Percentiles rank a stretch among this genome's conserved stretches.
These are phyloP conservation scores for Cheilosia soror DNA, from an alignment of 2,888 invertebrate species.

Conservation along the genomic window DNA sequence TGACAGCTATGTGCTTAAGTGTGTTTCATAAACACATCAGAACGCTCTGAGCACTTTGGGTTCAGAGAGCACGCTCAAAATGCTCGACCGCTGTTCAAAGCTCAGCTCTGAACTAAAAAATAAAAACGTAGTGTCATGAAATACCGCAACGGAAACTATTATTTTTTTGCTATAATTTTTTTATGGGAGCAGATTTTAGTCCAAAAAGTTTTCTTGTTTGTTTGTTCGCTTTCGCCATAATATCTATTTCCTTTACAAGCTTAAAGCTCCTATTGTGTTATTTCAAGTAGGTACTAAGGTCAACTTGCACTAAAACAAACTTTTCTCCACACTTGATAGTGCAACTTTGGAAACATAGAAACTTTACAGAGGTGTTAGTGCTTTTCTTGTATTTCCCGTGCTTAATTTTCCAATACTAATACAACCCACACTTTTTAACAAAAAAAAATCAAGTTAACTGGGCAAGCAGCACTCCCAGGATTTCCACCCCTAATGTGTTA, in stretches of 20 bases:
- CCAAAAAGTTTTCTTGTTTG: neutral
- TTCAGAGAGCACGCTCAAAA: too few relatives aligned
- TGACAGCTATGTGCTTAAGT: too few relatives aligned
- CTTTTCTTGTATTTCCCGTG: neutral
- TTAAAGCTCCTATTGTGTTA: neutral
- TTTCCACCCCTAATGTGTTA: neutral
- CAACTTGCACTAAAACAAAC: neutral
- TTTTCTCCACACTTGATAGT: constrained; percentile 15
- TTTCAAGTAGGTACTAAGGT: neutral
- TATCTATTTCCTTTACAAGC: neutral
- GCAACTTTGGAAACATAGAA: neutral
- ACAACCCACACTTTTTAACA: constrained; percentile 13
- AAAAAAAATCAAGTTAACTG: constrained; percentile 9
- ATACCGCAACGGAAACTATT: too few relatives aligned
- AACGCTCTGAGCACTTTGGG: too few relatives aligned
- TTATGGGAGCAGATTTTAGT: neutral
- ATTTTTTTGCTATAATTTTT: neutral
- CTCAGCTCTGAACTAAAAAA: too few relatives aligned
- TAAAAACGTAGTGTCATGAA: too few relatives aligned
- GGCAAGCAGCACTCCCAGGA: constrained; percentile 4
- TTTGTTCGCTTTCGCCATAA: too few relatives aligned
- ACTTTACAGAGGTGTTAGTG: neutral
- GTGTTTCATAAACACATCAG: too few relatives aligned
- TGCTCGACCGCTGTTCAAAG: too few relatives aligned
- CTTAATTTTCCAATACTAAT: constrained; percentile 18